Conservation (phyloP, 2,888 invertebrate species). For the Trissolcus brochymenae region DNA sequence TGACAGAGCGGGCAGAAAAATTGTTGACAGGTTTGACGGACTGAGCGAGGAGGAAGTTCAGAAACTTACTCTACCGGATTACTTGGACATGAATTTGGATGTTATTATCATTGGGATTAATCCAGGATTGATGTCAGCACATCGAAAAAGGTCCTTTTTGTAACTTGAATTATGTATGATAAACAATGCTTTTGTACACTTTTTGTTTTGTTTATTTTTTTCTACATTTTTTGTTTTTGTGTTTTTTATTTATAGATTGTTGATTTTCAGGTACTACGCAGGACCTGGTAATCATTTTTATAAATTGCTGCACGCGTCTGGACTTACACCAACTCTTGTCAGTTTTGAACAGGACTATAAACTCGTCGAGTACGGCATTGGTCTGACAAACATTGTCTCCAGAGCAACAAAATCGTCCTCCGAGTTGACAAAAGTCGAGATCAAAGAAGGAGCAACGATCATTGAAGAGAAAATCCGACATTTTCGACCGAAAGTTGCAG, state of each 20-base stretch:
- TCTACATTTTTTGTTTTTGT: no score
- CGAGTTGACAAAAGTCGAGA: conserved; percentile 69
- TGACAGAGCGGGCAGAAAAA: conserved; percentile 59
- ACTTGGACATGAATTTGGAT: conserved; percentile 66
- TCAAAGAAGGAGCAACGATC: conserved; percentile 67
- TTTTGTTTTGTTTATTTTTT: no score
- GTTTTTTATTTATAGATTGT: background rate
- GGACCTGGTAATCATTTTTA: conserved; percentile 75
- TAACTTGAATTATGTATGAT: no score
- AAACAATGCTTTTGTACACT: no score
- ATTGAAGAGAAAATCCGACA: conserved; percentile 66
- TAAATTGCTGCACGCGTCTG: conserved; percentile 70
- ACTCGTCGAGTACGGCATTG: conserved; percentile 68
- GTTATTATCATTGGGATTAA: conserved; percentile 73
- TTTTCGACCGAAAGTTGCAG: conserved; percentile 71
- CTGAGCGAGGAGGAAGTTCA: conserved; percentile 70
- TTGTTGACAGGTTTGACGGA: conserved; percentile 69
- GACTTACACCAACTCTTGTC: conserved; percentile 65
- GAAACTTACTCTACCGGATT: conserved; percentile 68
- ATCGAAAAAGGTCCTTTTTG: conserved; percentile 64
- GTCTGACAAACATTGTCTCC: conserved; percentile 72
- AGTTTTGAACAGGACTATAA: conserved; percentile 69
- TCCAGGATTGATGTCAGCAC: conserved; percentile 72
- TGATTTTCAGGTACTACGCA: conserved; percentile 69
- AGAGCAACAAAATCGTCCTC: conserved; percentile 72